Conservation (phyloP, 2,888 invertebrate species). For the Anticlea derivata region DNA sequence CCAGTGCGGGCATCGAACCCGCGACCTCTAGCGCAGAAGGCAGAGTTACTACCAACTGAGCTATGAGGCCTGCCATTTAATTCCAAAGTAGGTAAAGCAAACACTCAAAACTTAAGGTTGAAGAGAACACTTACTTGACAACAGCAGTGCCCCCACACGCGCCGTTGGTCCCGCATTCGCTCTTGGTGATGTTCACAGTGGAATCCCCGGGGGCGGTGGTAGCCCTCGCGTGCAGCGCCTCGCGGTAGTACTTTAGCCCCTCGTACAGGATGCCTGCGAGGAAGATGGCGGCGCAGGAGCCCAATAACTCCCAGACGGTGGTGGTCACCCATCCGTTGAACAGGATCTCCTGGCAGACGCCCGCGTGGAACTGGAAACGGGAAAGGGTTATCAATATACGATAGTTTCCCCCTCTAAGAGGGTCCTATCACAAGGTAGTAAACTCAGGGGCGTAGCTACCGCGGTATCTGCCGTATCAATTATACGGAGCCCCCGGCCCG, state of each 20-base stretch:
- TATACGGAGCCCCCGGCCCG: too few relatives aligned
- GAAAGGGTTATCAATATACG: too few relatives aligned
- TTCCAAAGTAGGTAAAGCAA: too few relatives aligned
- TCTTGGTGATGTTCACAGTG: slow-evolving; percentile 77
- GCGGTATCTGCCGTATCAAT: too few relatives aligned
- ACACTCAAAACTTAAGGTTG: too few relatives aligned
- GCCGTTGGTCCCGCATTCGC: slow-evolving; percentile 70
- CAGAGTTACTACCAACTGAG: too few relatives aligned
- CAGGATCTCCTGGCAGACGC: slow-evolving; percentile 90
- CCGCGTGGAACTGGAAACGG: slow-evolving; percentile 88
- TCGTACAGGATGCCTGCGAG: slow-evolving; percentile 96
- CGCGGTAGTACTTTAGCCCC: slow-evolving; percentile 93
- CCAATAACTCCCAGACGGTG: slow-evolving; percentile 89
- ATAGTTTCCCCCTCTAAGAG: too few relatives aligned
- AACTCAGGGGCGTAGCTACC: too few relatives aligned
- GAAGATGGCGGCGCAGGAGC: slow-evolving; percentile 95
- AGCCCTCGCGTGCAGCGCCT: slow-evolving; percentile 67
- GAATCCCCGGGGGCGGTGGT: slow-evolving; percentile 62
- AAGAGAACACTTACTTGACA: slow-evolving; percentile 75
- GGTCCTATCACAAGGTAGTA: too few relatives aligned
- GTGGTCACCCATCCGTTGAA: slow-evolving; percentile 91
- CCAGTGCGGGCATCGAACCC: too few relatives aligned
- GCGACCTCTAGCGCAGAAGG: too few relatives aligned
- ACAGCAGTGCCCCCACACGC: slow-evolving; percentile 64
- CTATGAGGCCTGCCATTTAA: too few relatives aligned